Conservation (phyloP, 2,797 vertebrate genomes). For the Tiaroga cobitis region DNA sequence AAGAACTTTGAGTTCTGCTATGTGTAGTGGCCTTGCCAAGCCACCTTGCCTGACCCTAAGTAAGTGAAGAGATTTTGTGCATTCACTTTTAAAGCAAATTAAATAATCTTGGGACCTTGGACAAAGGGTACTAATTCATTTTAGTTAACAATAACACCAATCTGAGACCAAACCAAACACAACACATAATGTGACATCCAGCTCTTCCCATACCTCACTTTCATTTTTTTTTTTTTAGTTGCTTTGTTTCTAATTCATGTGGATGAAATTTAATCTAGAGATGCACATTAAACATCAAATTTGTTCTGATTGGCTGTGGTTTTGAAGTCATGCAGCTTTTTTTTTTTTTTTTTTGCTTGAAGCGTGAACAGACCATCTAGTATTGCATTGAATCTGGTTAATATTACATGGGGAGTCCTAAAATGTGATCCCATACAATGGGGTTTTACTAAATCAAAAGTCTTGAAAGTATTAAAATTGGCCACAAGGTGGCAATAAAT, state of each 20-base stretch:
- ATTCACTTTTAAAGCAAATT: background rate
- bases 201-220: background rate
- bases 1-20: background rate
- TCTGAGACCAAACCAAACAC: background rate
- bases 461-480: background rate
- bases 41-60: background rate
- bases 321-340: background rate
- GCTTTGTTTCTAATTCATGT: background rate
- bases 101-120: background rate
- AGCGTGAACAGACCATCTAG: background rate
- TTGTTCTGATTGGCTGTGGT: background rate
- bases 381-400: background rate
- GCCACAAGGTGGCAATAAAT: constrained; percentile 40
- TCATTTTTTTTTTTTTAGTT: background rate
- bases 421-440: background rate
- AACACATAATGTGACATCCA: background rate
- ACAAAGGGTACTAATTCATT: background rate
- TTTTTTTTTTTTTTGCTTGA: background rate
- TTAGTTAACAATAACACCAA: too few relatives aligned
- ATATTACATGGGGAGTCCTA: background rate
- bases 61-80: background rate
- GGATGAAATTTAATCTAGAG: background rate
- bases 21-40: background rate
- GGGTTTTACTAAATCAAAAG: background rate
- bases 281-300: background rate